Evolutionary conservation across 2,113 vertebrate species (phyloP), one percentile per base, ranked within the genome.

Genomic region (Grantiella picta): DNA sequence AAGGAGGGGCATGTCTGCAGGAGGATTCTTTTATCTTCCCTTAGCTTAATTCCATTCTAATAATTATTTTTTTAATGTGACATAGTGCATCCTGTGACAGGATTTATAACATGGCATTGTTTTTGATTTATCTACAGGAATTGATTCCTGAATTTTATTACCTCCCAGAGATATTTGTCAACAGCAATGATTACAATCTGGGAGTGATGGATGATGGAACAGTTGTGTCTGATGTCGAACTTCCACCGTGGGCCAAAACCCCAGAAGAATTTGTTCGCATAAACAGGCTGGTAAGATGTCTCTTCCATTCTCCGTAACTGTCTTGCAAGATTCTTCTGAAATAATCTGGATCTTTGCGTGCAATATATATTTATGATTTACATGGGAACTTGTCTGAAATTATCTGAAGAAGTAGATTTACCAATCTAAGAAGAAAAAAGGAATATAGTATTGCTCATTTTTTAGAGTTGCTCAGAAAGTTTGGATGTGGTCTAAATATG

Each of bases 81-180:
- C 27, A 77, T 68, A 69, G 17, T 81, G 7, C 83, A 75, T 87
- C 52, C 25, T 92, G 56, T 88, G 83, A 57, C 95, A 88, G 90
- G 86, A 78, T 96, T 97, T 86, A 63, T 96, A 95, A 73, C 59
- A 15, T 73, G 79, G 61, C 45, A 82, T 91, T 97, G 60, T 95
- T 89, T 96, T 97, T 97, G 83, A 86, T 97, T 97, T 97, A 92
- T 94, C 81, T 89, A 49, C 97, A 99, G 99, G 99, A 99, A 95
- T 97, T 99, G 98, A 99, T 99, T 92, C 99, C 99, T 90, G 99
- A 99, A 98, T 99, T 99, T 98, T 99, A 98, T 98, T 99, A 99
- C 97, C 99, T 99, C 86, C 99, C 99, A 69, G 99, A 99, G 98
- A 99, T 99, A 99, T 99, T 99, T 98, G 98, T 99, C 97, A 99